These are phyloP conservation scores for Steinernema carpocapsae DNA, from an alignment of 2,888 invertebrate species.

Conservation along the genomic window DNA sequence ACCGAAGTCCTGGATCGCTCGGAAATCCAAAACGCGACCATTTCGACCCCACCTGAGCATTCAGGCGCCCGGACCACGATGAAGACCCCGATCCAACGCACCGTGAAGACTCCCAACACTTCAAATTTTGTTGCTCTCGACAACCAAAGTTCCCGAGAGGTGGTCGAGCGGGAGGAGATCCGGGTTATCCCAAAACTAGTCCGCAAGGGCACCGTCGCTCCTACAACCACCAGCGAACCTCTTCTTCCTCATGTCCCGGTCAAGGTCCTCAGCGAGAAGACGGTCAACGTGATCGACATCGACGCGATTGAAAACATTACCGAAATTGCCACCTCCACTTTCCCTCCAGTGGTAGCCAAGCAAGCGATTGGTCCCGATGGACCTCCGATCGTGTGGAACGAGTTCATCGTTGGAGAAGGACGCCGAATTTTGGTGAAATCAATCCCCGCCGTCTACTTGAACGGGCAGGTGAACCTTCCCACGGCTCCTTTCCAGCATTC, in stretches of 20 bases:
- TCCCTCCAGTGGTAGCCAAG: not conserved
- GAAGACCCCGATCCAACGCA: not conserved
- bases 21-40: not conserved
- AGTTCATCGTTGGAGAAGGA: constrained; percentile 13
- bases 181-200: constrained; percentile 1
- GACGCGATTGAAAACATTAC: not conserved
- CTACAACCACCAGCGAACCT: not conserved
- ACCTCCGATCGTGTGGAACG: constrained; percentile 16
- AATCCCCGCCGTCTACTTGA: not conserved
- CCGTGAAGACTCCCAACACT: constrained; percentile 7
- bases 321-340: not conserved
- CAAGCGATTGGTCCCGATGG: not conserved
- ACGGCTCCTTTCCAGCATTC: not conserved
- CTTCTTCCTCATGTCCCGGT: not conserved
- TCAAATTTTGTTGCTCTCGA: constrained; percentile 27
- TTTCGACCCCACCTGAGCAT: not conserved
- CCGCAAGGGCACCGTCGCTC: not conserved
- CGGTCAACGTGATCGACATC: not conserved
- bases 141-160: constrained; percentile 29
- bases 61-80: not conserved
- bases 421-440: constrained; percentile 10
- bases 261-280: not conserved
- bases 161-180: constrained; percentile 18
- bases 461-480: not conserved
- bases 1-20: not conserved